phyloP scores from a whole-genome alignment of 2,797 vertebrate genomes.

The Chiroxiphia lanceolata region DNA sequence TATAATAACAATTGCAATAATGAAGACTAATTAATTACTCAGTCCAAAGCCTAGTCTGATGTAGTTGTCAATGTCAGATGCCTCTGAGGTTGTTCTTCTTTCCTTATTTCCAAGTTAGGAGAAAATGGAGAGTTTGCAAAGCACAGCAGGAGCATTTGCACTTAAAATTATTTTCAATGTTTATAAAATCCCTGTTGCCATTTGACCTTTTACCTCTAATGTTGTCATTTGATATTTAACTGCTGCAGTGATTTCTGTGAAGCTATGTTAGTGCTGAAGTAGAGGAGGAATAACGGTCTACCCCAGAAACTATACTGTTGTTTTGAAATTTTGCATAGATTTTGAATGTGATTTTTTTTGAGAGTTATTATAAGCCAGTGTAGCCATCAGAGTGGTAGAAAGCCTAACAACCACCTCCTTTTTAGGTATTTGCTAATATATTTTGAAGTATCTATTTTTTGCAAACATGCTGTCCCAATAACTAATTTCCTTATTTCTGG shows the following conservation, averaged over 20 bases:
- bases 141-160: not conserved
- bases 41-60: not conserved
- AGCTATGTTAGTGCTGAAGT: not conserved
- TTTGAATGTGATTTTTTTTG: not conserved
- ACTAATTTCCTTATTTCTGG: not conserved
- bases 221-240: constrained; percentile 2
- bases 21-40: not conserved
- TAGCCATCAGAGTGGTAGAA: not conserved
- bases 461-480: not conserved
- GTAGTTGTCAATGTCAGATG: not conserved
- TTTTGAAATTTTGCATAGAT: not conserved
- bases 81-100: not conserved
- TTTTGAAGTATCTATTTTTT: not conserved
- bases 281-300: not conserved
- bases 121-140: not conserved
- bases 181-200: not conserved
- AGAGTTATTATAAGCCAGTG: not conserved
- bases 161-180: not conserved
- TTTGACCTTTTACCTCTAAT: not conserved
- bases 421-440: not conserved
- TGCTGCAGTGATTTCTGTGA: not conserved
- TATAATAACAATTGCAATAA: not conserved
- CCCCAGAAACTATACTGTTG: not conserved
- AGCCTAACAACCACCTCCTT: not conserved
- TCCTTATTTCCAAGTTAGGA: not conserved